A percentile compares a stretch with the other conserved stretches of the same genome.
Conservation (phyloP, 1,140 invertebrate genomes). For the Drosophila carrolli region DNA sequence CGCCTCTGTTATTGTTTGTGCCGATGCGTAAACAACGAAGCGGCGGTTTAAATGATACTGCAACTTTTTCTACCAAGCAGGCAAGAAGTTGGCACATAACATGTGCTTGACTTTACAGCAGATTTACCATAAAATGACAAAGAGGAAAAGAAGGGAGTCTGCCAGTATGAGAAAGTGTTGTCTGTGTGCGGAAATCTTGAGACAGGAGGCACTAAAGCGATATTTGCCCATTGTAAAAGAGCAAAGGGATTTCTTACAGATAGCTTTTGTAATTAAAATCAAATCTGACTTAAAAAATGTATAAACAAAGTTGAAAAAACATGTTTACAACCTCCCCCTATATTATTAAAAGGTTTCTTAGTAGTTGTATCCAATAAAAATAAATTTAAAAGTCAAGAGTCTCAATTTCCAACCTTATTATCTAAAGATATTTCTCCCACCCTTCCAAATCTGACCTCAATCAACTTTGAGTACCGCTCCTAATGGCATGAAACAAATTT, state of each 20-base stretch:
- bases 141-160: neutral
- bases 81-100: conserved; percentile 69
- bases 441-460: conserved; percentile 19
- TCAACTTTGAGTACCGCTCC: conserved; percentile 20
- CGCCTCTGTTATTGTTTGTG: conserved; percentile 59
- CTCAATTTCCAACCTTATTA: neutral
- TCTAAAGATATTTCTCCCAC: conserved; percentile 9
- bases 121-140: neutral
- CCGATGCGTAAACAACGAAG: conserved; percentile 77
- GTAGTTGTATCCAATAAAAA: too few relatives aligned
- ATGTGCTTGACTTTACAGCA: conserved; percentile 41
- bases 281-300: too few relatives aligned
- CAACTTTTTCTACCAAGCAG: conserved; percentile 64
- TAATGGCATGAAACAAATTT: conserved; percentile 32
- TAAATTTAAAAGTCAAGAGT: neutral
- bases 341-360: too few relatives aligned
- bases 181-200: conserved; percentile 5
- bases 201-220: conserved; percentile 3
- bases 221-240: neutral
- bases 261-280: too few relatives aligned
- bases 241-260: neutral
- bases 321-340: too few relatives aligned
- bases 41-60: conserved; percentile 78
- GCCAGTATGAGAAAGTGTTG: neutral
- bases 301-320: too few relatives aligned